A percentile compares a stretch with the other conserved stretches of the same genome.
Evolutionary conservation across 2,888 invertebrate genomes (phyloP).

Genomic region (Eubasilissa splendida): DNA sequence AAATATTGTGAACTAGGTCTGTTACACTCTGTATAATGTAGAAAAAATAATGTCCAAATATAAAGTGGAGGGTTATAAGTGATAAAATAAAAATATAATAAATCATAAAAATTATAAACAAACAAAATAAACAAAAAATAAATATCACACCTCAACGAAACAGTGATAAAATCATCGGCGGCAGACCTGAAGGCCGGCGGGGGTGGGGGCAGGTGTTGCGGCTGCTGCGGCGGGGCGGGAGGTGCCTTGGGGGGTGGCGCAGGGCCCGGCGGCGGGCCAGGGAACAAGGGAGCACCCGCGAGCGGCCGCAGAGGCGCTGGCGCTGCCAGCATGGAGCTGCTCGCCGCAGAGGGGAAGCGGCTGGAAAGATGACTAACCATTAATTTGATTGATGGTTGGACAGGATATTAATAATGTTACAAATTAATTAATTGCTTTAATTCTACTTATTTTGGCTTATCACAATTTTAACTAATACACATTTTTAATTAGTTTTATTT

Average conservation of each 20-base stretch:
- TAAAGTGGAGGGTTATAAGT: no score
- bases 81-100: constrained; percentile 17
- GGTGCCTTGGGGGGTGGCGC: constrained; percentile 73
- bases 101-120: constrained; percentile 61
- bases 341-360: constrained; percentile 63
- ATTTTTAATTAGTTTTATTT: no score
- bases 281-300: constrained; percentile 68
- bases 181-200: constrained; percentile 79
- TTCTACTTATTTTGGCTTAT: background rate
- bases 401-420: background rate
- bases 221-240: constrained; percentile 65
- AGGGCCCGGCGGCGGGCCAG: constrained; percentile 66
- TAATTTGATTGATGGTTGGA: background rate
- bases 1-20: no score
- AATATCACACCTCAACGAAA: constrained; percentile 79
- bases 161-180: constrained; percentile 78
- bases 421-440: background rate
- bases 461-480: background rate
- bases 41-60: no score
- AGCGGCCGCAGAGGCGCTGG: constrained; percentile 65
- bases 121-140: constrained; percentile 60
- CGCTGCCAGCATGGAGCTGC: constrained; percentile 63
- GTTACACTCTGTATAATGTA: no score
- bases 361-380: constrained; percentile 45
- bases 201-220: constrained; percentile 73